Base-by-base conservation (phyloP, 2,113 vertebrate species). In the Aptenodytes patagonicus region DNA sequence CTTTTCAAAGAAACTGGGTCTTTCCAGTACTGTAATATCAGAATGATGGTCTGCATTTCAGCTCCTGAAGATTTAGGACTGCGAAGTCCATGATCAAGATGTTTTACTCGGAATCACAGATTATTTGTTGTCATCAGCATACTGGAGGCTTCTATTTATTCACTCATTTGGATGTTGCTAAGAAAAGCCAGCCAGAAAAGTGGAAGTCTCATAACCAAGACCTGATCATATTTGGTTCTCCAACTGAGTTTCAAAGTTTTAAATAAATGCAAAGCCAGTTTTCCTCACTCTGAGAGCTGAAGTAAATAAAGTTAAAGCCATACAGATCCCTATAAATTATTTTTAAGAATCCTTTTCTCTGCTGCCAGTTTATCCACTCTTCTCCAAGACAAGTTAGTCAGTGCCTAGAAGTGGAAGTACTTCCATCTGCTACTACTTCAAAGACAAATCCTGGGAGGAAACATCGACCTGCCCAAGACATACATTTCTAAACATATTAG, bases 141-240 rank as follows among this genome's bases (percentile, higher is more conserved):
- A 92, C 57, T 69, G 52, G 38, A 97, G n/a, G n/a, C 20, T 83
- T 93, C 94, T 95, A 89, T 90, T 96, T 96, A 84, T 90, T 89
- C 83, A 60, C 40, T 87, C 72, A 68, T 86, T 94, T 83, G n/a
- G 65, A 83, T 49, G 68, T 40, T 71, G 36, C 42, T 90, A 93
- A 62, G 81, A 89, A 87, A 95, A 94, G 54, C 24, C 65, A 77
- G 75, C 38, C 81, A 89, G 57, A 71, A 71, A 70, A 89, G 25
- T 52, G 6, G 40, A 88, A 76, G 72, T 65, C 70, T 90, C 6
- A 1, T 65, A 89, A 87, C 11, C 5, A 79, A 83, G 36, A 83
- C 26, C 11, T 44, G 71, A 75, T 95, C 61, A n/a, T 69, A 95
- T 90, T 95, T 91, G 62, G 75, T 71, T 93, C 36, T 95, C 79